phyloP scores from a whole-genome alignment of 2,113 vertebrate species.

The Chitala chitala region DNA sequence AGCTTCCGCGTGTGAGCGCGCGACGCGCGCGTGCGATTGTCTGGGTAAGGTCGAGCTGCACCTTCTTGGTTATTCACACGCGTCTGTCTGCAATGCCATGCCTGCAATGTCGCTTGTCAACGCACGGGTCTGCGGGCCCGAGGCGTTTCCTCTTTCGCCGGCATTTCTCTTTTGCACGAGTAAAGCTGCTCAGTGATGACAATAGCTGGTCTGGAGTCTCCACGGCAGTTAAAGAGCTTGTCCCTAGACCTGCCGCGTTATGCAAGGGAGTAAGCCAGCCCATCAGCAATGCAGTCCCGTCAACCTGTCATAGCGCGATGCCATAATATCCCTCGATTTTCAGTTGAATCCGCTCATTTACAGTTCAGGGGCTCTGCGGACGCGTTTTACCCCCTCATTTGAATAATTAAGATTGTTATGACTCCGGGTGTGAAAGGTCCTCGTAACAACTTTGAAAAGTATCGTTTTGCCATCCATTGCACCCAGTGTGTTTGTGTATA shows the following conservation, averaged over 20 bases:
- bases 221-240: neutral
- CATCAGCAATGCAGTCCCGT: constrained; percentile 6
- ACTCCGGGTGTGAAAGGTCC: too few species aligned
- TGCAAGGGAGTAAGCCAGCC: neutral
- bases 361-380: neutral
- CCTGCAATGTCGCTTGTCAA: neutral
- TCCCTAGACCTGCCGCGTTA: neutral
- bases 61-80: neutral
- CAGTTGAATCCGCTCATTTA: neutral
- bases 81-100: neutral
- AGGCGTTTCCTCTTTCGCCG: neutral
- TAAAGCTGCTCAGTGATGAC: neutral
- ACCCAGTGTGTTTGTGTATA: too few species aligned
- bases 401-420: neutral
- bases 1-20: too few species aligned
- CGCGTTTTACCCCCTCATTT: neutral
- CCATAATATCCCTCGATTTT: neutral
- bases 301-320: constrained; percentile 2
- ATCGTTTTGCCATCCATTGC: too few species aligned
- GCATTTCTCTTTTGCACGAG: neutral
- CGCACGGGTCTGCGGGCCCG: neutral
- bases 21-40: neutral
- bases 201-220: neutral
- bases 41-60: neutral
- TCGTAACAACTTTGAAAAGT: too few species aligned